Evolutionary conservation across 2,797 vertebrate genomes (phyloP).

Genomic region (Ateles fusciceps): DNA sequence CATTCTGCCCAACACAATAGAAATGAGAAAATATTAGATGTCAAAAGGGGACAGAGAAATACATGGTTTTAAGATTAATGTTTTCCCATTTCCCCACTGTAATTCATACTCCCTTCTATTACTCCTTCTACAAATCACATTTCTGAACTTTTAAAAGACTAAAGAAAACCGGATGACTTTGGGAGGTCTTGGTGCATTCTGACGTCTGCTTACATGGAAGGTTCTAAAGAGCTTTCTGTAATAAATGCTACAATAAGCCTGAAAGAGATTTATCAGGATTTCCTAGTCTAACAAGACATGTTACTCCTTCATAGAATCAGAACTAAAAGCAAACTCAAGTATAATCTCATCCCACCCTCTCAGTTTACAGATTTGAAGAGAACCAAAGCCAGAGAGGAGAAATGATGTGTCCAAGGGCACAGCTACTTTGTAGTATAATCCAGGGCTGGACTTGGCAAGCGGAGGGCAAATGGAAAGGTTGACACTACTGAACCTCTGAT

Average conservation of each 20-base stretch:
- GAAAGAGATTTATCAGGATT: not conserved
- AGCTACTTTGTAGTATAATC: not conserved
- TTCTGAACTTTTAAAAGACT: slow-evolving; percentile 35
- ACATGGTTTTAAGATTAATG: slow-evolving; percentile 10
- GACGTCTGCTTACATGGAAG: not conserved
- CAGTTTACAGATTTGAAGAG: not conserved
- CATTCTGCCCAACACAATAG: slow-evolving; percentile 10
- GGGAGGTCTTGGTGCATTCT: not conserved
- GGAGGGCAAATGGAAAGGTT: not conserved
- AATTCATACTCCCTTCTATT: slow-evolving; percentile 44
- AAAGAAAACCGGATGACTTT: not conserved
- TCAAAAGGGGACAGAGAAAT: slow-evolving; percentile 1
- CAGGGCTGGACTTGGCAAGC: not conserved
- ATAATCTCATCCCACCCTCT: not conserved
- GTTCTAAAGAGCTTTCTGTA: not conserved
- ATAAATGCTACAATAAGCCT: not conserved
- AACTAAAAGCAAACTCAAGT: not conserved
- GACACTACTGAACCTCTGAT: not conserved
- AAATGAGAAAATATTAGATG: slow-evolving; percentile 21
- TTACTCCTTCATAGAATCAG: not conserved
- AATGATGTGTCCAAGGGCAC: not conserved
- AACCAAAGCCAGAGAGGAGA: slow-evolving; percentile 24
- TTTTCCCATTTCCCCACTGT: not conserved
- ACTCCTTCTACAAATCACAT: slow-evolving; percentile 26
- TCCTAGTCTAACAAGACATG: slow-evolving; percentile 26